A percentile compares a stretch with the other conserved stretches of the same genome.
These are phyloP conservation scores for Colossoma macropomum DNA, from an alignment of 2,113 vertebrate genomes.

Conservation along the genomic window DNA sequence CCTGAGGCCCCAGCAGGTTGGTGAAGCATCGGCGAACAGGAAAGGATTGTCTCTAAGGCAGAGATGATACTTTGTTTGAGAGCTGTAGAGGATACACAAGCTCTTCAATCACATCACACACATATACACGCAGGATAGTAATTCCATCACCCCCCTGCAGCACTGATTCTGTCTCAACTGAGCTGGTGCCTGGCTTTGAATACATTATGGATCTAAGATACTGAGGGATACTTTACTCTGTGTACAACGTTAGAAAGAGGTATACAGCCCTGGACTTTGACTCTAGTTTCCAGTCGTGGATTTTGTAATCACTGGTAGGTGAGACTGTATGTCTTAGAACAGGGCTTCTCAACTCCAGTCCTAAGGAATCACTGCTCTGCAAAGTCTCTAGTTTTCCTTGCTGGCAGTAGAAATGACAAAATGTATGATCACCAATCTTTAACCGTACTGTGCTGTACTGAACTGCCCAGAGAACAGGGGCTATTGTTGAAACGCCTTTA, in stretches of 20 bases:
- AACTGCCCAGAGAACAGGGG: too few species aligned
- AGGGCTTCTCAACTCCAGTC: too few species aligned
- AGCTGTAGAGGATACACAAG: constrained; percentile 22
- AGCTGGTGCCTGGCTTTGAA: constrained; percentile 5
- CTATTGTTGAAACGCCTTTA: too few species aligned
- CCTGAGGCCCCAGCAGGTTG: constrained; percentile 19
- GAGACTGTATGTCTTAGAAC: too few species aligned
- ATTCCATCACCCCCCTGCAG: constrained; percentile 31
- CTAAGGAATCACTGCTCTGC: neutral
- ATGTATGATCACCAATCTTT: neutral
- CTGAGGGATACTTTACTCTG: neutral
- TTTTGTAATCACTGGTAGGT: too few species aligned
- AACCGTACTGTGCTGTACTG: too few species aligned
- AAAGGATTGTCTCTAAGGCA: constrained; percentile 11
- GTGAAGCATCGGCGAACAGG: neutral
- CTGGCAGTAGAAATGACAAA: neutral
- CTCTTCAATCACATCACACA: constrained; percentile 22
- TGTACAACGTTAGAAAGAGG: too few species aligned
- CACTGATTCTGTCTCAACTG: constrained; percentile 22
- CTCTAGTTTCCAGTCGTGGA: too few species aligned
- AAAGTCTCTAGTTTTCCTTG: neutral
- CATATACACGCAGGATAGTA: constrained; percentile 10
- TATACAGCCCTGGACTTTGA: too few species aligned
- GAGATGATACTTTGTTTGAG: constrained; percentile 44
- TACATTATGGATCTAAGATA: neutral